phyloP scores from a whole-genome alignment of 2,113 vertebrate genomes.

The Pluvialis apricaria region DNA sequence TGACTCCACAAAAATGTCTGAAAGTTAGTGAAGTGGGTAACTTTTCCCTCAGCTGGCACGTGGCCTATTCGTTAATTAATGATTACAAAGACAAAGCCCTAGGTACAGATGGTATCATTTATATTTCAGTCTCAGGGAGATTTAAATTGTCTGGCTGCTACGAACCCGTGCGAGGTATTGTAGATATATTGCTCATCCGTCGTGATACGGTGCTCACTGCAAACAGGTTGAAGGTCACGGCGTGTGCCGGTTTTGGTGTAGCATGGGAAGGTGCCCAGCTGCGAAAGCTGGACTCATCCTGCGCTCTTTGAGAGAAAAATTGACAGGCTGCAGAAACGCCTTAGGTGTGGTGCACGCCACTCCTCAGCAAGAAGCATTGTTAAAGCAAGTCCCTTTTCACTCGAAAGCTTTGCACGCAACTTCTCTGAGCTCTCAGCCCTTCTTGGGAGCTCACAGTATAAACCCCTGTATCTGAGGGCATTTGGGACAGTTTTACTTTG shows the following conservation, averaged over 20 bases:
- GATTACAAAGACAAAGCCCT: not conserved
- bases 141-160: not conserved
- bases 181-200: not conserved
- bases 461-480: too few species aligned
- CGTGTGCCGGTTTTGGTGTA: not conserved
- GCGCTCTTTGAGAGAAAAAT: not conserved
- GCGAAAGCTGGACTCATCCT: not conserved
- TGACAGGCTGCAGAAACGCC: not conserved
- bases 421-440: not conserved
- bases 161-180: rapidly evolving
- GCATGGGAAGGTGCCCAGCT: not conserved
- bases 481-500: not conserved
- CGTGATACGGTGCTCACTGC: not conserved
- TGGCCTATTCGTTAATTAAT: not conserved
- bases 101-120: not conserved
- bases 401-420: not conserved
- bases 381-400: not conserved
- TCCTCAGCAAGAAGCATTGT: not conserved
- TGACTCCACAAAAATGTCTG: not conserved
- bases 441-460: not conserved
- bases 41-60: not conserved
- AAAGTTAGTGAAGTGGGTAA: not conserved
- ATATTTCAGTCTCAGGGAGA: not conserved
- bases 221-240: not conserved
- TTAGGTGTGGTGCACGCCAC: not conserved